Conservation (phyloP, 2,113 vertebrate genomes). For the Pedetes capensis region DNA sequence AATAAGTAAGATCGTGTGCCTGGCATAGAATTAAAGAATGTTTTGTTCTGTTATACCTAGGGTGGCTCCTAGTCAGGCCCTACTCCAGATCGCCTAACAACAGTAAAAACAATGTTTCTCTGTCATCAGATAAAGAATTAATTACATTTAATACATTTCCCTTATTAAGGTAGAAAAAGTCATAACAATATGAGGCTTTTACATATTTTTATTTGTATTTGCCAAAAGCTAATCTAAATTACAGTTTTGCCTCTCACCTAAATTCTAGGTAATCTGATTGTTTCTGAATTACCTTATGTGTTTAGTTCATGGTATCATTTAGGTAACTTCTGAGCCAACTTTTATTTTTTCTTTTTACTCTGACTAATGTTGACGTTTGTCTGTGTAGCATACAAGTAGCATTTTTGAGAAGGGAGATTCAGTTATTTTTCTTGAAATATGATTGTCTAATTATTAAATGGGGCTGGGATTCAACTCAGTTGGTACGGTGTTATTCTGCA, state of each 20-base stretch:
- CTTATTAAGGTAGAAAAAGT: not conserved
- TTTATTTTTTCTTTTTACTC: not conserved
- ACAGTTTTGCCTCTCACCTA: not conserved
- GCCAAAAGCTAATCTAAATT: not conserved
- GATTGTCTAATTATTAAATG: not conserved
- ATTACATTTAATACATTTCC: not conserved
- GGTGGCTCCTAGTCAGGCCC: no score
- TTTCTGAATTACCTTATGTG: not conserved
- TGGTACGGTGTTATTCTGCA: no score
- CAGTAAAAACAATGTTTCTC: not conserved
- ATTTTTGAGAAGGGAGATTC: not conserved
- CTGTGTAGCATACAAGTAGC: not conserved
- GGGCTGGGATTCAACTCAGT: no score
- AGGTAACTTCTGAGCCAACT: not conserved
- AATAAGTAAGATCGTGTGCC: no score
- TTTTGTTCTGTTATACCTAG: no score
- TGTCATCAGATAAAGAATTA: not conserved
- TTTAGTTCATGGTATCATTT: not conserved
- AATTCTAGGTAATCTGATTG: not conserved
- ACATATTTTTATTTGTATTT: not conserved
- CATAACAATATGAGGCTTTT: not conserved
- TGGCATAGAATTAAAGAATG: no score
- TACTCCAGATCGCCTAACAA: no score
- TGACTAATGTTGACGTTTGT: not conserved
- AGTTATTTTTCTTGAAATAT: not conserved